phyloP scores from a whole-genome alignment of 2,113 vertebrate species.

The Prunella fulvescens region DNA sequence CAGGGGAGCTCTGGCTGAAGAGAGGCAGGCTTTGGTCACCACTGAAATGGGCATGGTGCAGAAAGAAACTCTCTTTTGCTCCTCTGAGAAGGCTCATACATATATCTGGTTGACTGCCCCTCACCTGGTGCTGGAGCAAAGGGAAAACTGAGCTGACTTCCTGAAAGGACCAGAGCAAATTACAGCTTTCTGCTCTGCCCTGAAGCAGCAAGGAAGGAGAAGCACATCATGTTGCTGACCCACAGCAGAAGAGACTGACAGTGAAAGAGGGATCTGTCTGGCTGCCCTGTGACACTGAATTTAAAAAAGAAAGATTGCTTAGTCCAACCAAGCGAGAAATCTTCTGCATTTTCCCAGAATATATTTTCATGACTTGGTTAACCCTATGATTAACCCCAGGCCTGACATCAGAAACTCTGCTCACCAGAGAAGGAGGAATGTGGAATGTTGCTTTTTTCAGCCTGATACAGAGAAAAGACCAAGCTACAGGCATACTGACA shows the following conservation, averaged over 20 bases:
- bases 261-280: constrained; percentile 5
- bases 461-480: not conserved
- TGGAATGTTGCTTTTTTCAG: constrained; percentile 6
- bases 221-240: not conserved
- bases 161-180: not conserved
- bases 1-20: not conserved
- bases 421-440: not conserved
- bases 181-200: not conserved
- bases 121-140: not conserved
- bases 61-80: not conserved
- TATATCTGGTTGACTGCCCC: not conserved
- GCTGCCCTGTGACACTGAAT: not conserved
- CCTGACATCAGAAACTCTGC: not conserved
- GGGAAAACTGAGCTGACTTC: not conserved
- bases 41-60: not conserved
- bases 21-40: not conserved
- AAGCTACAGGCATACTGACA: not conserved
- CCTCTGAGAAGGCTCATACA: not conserved
- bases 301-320: constrained; percentile 40
- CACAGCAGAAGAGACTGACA: not conserved
- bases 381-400: constrained; percentile 49
- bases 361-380: constrained; percentile 54
- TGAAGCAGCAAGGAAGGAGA: not conserved
- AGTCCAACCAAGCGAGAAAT: constrained; percentile 18
- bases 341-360: constrained; percentile 41